Base-by-base conservation (phyloP, 2,113 vertebrate genomes). In the Aplodontia rufa region DNA sequence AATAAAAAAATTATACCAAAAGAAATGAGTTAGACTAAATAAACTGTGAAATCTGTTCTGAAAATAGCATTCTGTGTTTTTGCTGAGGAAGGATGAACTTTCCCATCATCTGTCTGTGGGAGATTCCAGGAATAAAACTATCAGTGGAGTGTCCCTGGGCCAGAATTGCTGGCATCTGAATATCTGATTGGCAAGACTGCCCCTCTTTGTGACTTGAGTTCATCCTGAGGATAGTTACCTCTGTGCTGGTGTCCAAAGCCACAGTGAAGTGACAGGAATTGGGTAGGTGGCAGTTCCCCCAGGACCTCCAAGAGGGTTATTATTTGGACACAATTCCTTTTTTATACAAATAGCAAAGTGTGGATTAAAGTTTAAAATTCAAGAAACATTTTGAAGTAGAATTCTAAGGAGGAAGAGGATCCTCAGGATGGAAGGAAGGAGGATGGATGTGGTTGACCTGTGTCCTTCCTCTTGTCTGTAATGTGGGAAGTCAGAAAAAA, bases 271-370 rank as follows among this genome's bases (percentile, higher is more conserved):
- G 22, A 71, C 40, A 42, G 90, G 13, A 80, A 64, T 7, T 28
- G 30, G 51, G 1, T 60, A 5, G 2, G 2, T 16, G 1, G 12
- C 51, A 14, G 22, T 58, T 51, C 28, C 40, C 17, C 17, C 0
- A 17, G 35, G n/a, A 19, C 24, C 22, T 64, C 51, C 69, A 16
- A 28, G 60, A 69, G 42, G 47, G 2, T 84, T 45, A 64, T 49
- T 69, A 84, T 40, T 88, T 60, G 45, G 19, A 16, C 17, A 12
- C 7, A 53, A 14, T 53, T 93, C 35, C 26, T 62, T 93, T 93
- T 76, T 62, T 8, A 4, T 1, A 17, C 45, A 42, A 89, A 71
- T 79, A 37, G 12, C 49, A 55, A 69, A 68, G 47, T 78, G 5
- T 30, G 26, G n/a, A 76, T 45, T 49, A 82, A 84, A 60, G 8